phyloP scores from a whole-genome alignment of 2,113 vertebrate species.

The Pseudonaja textilis region DNA sequence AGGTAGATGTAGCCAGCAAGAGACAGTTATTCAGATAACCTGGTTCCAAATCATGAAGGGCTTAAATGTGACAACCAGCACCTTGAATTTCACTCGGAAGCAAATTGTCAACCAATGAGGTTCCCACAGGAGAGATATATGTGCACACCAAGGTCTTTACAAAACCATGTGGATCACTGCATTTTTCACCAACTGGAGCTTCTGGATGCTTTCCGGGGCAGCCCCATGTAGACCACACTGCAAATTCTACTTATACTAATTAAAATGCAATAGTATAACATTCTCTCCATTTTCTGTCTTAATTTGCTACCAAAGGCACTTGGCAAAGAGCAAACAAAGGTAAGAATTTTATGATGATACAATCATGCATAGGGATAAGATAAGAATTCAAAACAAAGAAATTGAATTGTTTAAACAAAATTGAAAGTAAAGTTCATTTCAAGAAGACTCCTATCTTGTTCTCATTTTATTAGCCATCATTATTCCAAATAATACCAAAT shows the following conservation, averaged over 20 bases:
- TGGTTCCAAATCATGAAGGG: no score
- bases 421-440: not conserved
- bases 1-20: no score
- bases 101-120: no score
- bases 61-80: no score
- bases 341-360: not conserved
- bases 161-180: no score
- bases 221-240: no score
- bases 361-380: not conserved
- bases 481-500: not conserved
- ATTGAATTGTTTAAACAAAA: not conserved
- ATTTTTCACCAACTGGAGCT: no score
- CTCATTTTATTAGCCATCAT: not conserved
- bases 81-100: no score
- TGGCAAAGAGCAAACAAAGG: not conserved
- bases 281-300: not conserved
- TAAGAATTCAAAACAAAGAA: not conserved
- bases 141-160: no score
- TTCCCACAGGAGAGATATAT: no score
- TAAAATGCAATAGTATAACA: not conserved
- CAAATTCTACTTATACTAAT: not conserved
- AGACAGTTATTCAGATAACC: no score
- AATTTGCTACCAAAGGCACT: not conserved
- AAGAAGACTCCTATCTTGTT: not conserved
- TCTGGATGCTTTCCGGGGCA: no score